Conservation (phyloP, 2,888 invertebrate species). For the Caenorhabditis sulstoni region DNA sequence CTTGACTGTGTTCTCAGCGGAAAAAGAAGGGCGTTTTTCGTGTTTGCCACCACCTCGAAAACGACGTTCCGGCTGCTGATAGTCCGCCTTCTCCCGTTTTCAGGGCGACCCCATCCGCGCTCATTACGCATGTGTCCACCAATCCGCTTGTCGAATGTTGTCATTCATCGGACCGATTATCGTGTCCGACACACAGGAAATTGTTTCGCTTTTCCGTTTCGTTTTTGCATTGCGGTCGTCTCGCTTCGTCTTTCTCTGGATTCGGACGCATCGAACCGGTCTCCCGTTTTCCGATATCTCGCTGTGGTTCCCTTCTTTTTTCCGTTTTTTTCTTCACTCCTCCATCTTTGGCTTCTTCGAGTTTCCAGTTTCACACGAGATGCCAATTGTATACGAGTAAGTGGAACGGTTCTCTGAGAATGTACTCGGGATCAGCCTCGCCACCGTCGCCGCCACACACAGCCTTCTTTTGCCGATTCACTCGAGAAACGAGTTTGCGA, state of each 20-base stretch:
- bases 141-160: constrained; percentile 15
- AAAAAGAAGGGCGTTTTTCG: too few species aligned
- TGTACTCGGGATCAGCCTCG: constrained; percentile 18
- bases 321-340: too few species aligned
- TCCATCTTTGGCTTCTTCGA: not conserved
- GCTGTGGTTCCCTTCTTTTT: not conserved
- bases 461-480: constrained; percentile 15
- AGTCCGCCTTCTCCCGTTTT: too few species aligned
- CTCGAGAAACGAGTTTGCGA: constrained; percentile 17
- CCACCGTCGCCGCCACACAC: too few species aligned
- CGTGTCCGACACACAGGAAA: constrained; percentile 3
- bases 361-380: not conserved
- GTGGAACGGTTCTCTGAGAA: constrained; percentile 19
- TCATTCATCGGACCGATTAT: constrained; percentile 24
- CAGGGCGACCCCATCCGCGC: constrained; percentile 12
- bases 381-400: constrained; percentile 15
- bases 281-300: constrained; percentile 11
- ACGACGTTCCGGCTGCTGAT: too few species aligned
- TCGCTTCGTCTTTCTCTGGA: constrained; percentile 19
- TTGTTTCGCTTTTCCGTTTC: constrained; percentile 18
- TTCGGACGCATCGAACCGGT: constrained; percentile 19
- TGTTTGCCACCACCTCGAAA: too few species aligned
- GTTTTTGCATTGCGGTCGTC: constrained; percentile 20
- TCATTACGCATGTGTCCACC: constrained; percentile 26
- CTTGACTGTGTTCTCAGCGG: too few species aligned